A percentile compares a stretch with the other conserved stretches of the same genome.
phyloP scores from a whole-genome alignment of 1,140 invertebrate genomes.

The Listronotus oregonensis region DNA sequence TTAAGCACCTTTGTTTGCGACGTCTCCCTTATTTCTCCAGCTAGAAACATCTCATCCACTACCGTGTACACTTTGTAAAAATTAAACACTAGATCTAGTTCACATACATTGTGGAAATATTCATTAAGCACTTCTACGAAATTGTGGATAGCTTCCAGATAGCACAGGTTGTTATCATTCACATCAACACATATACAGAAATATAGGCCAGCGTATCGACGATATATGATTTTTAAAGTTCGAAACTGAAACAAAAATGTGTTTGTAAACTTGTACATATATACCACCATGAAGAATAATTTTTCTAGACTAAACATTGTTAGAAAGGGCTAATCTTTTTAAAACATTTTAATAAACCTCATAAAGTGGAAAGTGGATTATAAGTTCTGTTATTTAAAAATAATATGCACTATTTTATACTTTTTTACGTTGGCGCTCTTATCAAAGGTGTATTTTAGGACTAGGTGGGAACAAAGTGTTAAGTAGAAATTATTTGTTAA shows the following conservation, averaged over 20 bases:
- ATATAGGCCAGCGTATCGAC: constrained; percentile 97
- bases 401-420: too few species aligned
- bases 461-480: too few species aligned
- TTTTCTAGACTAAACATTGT: too few species aligned
- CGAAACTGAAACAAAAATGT: constrained; percentile 87
- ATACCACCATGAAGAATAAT: too few species aligned
- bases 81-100: constrained; percentile 99
- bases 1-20: constrained; percentile 99
- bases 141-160: constrained; percentile 99
- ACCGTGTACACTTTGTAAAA: constrained; percentile 99
- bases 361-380: too few species aligned
- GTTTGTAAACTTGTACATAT: too few species aligned
- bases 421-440: too few species aligned
- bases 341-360: too few species aligned
- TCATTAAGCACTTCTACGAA: constrained; percentile 99
- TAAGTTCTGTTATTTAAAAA: too few species aligned
- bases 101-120: constrained; percentile 99
- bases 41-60: constrained; percentile 99
- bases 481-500: too few species aligned
- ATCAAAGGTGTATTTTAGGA: too few species aligned
- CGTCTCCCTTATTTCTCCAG: constrained; percentile 99
- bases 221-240: constrained; percentile 99
- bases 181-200: constrained; percentile 99
- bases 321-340: too few species aligned
- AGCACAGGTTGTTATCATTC: constrained; percentile 98